phyloP scores from a whole-genome alignment of 2,888 invertebrate species.

The Metopia argyrocephala region DNA sequence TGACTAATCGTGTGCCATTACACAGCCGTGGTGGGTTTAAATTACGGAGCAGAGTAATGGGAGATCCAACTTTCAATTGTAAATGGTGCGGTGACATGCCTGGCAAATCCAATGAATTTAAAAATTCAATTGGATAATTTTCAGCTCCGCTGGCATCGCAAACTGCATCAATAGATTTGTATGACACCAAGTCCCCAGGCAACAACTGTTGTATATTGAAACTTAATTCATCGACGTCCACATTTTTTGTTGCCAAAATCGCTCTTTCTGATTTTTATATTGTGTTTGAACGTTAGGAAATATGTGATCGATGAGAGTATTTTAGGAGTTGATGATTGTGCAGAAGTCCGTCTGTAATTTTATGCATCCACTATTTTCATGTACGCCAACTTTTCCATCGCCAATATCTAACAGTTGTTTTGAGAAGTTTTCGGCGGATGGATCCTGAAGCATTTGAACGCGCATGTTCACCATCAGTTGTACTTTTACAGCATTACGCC shows the following conservation, averaged over 20 bases:
- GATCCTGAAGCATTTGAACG: neutral
- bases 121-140: constrained; percentile 54
- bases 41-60: constrained; percentile 52
- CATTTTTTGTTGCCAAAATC: constrained; percentile 16
- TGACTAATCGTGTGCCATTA: constrained; percentile 38
- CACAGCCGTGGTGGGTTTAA: constrained; percentile 50
- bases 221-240: neutral
- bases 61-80: constrained; percentile 32
- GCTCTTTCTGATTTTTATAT: neutral
- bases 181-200: constrained; percentile 16
- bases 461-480: neutral
- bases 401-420: neutral
- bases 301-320: too few species aligned
- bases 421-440: neutral
- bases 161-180: neutral
- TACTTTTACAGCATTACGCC: constrained; percentile 1
- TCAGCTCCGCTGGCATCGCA: constrained; percentile 3
- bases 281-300: neutral
- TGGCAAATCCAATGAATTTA: constrained; percentile 54
- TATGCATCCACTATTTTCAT: neutral
- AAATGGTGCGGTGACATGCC: constrained; percentile 43
- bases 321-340: constrained; percentile 24
- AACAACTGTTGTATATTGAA: constrained; percentile 1
- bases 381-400: neutral
- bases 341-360: constrained; percentile 1